Percentiles rank a stretch among this genome's conserved stretches.
phyloP scores from a whole-genome alignment of 2,888 invertebrate species.

The Azorinus chamasolen region DNA sequence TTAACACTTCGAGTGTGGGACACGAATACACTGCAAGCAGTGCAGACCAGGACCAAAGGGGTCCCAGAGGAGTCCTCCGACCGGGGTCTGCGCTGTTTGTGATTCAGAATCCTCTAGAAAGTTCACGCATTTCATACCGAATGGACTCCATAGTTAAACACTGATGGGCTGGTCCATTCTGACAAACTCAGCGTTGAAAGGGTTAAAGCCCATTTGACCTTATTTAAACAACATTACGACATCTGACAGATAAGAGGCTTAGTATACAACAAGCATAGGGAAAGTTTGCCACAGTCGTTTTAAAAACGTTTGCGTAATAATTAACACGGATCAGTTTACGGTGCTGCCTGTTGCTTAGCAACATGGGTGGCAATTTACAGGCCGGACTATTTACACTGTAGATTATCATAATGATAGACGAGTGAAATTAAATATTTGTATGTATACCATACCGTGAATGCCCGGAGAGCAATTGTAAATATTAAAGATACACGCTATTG shows the following conservation, averaged over 20 bases:
- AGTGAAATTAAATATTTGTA: slow-evolving; percentile 11
- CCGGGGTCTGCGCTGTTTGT: too few species aligned
- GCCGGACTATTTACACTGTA: slow-evolving; percentile 1
- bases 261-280: slow-evolving; percentile 9
- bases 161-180: too few species aligned
- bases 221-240: slow-evolving; percentile 29
- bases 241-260: slow-evolving; percentile 11
- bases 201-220: slow-evolving; percentile 14
- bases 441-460: not conserved
- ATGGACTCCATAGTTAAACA: too few species aligned
- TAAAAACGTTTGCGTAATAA: slow-evolving; percentile 26
- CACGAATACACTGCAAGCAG: too few species aligned
- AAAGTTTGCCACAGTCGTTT: slow-evolving; percentile 26
- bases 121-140: too few species aligned
- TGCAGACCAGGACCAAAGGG: too few species aligned
- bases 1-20: too few species aligned
- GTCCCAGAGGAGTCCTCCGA: too few species aligned
- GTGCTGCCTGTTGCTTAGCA: slow-evolving; percentile 9
- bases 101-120: too few species aligned
- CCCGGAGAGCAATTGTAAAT: not conserved
- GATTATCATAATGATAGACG: not conserved
- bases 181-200: too few species aligned
- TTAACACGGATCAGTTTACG: slow-evolving; percentile 32
- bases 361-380: not conserved
- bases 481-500: too few species aligned